These are phyloP conservation scores for Lithodes maja DNA, from an alignment of 2,888 invertebrate genomes.

Conservation along the genomic window DNA sequence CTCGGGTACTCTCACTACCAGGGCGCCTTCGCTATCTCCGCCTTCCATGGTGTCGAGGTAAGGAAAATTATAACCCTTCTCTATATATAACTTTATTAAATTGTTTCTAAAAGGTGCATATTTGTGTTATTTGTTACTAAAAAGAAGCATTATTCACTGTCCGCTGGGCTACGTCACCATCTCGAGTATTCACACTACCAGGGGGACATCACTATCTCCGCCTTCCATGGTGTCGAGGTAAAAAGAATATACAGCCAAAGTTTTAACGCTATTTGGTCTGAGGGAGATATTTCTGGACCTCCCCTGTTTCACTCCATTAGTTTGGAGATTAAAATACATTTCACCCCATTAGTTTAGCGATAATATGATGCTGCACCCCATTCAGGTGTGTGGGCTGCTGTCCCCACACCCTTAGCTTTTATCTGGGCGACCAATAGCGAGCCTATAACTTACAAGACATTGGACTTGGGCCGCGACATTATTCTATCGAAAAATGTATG, in stretches of 20 bases:
- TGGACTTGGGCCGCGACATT: too few relatives aligned
- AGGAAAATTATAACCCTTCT: neutral
- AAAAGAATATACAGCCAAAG: neutral
- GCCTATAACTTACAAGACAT: too few relatives aligned
- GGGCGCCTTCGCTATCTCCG: slow-evolving; percentile 44
- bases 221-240: slow-evolving; percentile 31
- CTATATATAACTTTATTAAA: neutral
- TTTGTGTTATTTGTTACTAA: too few relatives aligned
- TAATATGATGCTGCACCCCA: neutral
- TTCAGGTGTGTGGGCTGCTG: too few relatives aligned
- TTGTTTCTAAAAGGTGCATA: neutral
- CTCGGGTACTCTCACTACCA: slow-evolving; percentile 37
- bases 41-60: slow-evolving; percentile 31
- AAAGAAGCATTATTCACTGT: slow-evolving; percentile 12
- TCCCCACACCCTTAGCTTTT: too few relatives aligned
- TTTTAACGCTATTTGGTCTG: too few relatives aligned
- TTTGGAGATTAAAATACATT: too few relatives aligned
- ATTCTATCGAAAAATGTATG: too few relatives aligned
- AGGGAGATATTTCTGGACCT: too few relatives aligned
- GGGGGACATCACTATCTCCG: slow-evolving; percentile 40
- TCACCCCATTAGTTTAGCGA: too few relatives aligned
- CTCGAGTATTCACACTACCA: slow-evolving; percentile 35
- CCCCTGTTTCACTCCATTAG: too few relatives aligned
- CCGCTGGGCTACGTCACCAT: slow-evolving; percentile 33
- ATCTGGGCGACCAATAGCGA: too few relatives aligned